A percentile compares a stretch with the other conserved stretches of the same genome.
phyloP scores from a whole-genome alignment of 2,113 vertebrate species.

The Alouatta palliata region DNA sequence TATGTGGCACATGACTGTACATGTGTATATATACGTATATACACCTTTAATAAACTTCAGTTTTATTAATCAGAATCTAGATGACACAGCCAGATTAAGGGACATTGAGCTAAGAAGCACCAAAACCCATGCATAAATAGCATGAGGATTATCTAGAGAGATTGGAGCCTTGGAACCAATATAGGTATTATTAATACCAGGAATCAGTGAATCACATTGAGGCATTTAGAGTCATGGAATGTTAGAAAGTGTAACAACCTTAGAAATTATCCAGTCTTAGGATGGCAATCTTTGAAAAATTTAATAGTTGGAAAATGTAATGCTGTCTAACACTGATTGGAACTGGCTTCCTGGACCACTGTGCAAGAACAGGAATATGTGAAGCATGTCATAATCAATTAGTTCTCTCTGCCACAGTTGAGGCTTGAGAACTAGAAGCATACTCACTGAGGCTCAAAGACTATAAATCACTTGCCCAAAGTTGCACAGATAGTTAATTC shows the following conservation, averaged over 20 bases:
- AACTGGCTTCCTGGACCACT: background rate
- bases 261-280: background rate
- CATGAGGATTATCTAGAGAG: background rate
- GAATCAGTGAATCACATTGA: background rate
- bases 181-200: background rate
- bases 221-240: no score
- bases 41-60: background rate
- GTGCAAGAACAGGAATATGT: background rate
- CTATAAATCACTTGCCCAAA: background rate
- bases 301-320: background rate
- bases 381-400: background rate
- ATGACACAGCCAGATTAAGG: background rate
- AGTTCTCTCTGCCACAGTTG: background rate
- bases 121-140: background rate
- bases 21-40: background rate
- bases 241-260: background rate
- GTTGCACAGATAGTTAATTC: conserved; percentile 8
- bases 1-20: background rate
- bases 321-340: background rate
- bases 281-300: background rate
- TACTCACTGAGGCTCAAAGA: background rate
- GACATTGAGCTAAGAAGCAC: background rate
- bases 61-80: background rate
- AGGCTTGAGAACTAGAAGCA: background rate
- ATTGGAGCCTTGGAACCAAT: background rate